Evolutionary conservation across 2,888 invertebrate species (phyloP).

Genomic region (Callimorpha dominula): DNA sequence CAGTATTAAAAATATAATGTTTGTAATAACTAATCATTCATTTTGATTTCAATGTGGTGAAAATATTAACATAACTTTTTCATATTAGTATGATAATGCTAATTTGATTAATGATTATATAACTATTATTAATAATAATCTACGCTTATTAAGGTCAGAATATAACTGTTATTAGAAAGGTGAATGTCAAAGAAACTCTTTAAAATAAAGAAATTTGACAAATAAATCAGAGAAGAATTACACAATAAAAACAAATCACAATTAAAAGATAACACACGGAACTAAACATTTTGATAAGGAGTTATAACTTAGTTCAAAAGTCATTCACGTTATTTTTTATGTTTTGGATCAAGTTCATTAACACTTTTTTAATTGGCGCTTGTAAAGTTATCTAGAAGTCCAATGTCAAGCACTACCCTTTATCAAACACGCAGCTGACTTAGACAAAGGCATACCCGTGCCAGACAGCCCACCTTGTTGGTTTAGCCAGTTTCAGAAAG

Average conservation of each 20-base stretch:
- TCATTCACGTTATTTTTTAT: not conserved
- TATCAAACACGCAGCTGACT: not conserved
- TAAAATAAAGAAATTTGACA: not conserved
- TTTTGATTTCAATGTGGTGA: not conserved
- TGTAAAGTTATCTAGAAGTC: constrained; percentile 10
- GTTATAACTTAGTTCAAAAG: constrained; percentile 12
- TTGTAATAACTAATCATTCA: not conserved
- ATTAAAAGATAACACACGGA: not conserved
- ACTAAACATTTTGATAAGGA: constrained; percentile 8
- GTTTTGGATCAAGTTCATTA: not conserved
- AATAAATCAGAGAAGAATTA: not conserved
- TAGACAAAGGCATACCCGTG: too few relatives aligned
- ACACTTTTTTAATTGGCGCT: constrained; percentile 2
- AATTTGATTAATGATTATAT: not conserved
- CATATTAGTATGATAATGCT: not conserved
- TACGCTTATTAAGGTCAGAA: constrained; percentile 1
- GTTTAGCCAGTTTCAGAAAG: not conserved
- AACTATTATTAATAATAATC: not conserved
- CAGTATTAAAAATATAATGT: not conserved
- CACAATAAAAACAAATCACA: not conserved
- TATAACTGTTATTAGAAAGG: not conserved
- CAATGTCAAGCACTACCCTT: not conserved
- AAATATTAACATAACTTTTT: not conserved
- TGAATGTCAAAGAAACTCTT: not conserved
- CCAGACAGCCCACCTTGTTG: too few relatives aligned